Evolutionary conservation across 2,888 invertebrate species (phyloP), one percentile per base, ranked within the genome.

Genomic region (Ptychoptera albimana): DNA sequence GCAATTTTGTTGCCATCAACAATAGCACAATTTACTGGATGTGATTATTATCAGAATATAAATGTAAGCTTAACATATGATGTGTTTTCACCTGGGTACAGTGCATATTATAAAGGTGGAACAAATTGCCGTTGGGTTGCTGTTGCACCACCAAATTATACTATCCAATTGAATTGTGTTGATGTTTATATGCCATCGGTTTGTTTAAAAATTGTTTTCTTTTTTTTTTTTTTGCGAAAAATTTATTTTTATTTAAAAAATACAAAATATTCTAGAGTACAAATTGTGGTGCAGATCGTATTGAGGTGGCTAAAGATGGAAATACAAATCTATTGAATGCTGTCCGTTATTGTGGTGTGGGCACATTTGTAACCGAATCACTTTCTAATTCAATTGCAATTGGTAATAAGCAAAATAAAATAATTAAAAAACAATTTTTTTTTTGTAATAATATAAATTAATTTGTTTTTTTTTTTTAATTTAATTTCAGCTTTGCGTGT

Each of bases 81-180:
- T 45, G 57, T 76, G 9, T 61, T 58, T 50, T 76, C 66, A 48
- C 60, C 63, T 0, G 57, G 59, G n/a, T 76, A 74, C 52, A 72
- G 74, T 0, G 23, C 52, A 0, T 51, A 52, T 31, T 76, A 75
- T 52, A 1, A 37, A 0, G 51, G 57, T 0, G 59, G 60, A 0
- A 52, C 53, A 1, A 52, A 56, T 2, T 78, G 77, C 49, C 59
- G 68, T 10, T 79, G 77, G 77, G 55, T 57, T 8, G 65, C 56
- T 0, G 49, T 35, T 10, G 67, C 71, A 45, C 66, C 70, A 0
- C 2, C 50, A 0, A 64, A 63, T 0, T 37, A 37, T 11, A 41
- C 16, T 6, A 34, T 42, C 9, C 16, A 35, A 34, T 9, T 42
- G 8, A 35, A 42, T 13, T 42, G 43, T 14, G 30, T 15, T 8